These are phyloP conservation scores for Charanyca ferruginea DNA, from an alignment of 2,888 invertebrate genomes.

Conservation along the genomic window DNA sequence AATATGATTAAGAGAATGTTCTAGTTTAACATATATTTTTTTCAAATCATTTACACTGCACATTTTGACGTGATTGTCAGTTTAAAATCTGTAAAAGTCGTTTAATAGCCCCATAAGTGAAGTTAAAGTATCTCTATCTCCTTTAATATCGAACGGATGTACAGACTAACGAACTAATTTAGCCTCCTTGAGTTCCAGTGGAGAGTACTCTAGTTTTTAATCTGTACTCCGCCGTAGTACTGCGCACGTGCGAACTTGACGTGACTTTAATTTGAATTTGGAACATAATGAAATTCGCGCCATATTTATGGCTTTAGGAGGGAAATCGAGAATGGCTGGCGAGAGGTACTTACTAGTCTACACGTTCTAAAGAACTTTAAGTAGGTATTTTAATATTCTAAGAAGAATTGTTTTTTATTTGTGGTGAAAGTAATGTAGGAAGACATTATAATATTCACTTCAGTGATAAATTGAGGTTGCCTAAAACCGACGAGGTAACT, in stretches of 20 bases:
- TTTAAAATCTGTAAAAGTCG: no score
- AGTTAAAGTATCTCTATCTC: not conserved
- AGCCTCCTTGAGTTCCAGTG: slow-evolving; percentile 60
- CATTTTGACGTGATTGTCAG: no score
- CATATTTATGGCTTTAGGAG: slow-evolving; percentile 87
- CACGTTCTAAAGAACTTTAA: slow-evolving; percentile 55
- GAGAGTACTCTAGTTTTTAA: slow-evolving; percentile 74
- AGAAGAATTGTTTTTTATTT: slow-evolving; percentile 29
- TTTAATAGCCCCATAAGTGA: no score
- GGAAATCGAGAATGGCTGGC: slow-evolving; percentile 80
- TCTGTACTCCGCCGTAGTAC: slow-evolving; percentile 76
- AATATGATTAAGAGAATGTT: no score
- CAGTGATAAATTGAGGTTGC: no score
- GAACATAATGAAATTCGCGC: slow-evolving; percentile 87
- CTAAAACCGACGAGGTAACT: no score
- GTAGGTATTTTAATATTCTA: slow-evolving; percentile 46
- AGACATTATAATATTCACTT: not conserved
- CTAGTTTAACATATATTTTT: no score
- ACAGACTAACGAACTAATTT: slow-evolving; percentile 64
- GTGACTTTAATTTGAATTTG: slow-evolving; percentile 88
- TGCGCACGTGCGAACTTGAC: slow-evolving; percentile 87
- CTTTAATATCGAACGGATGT: slow-evolving; percentile 54
- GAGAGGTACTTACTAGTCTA: slow-evolving; percentile 67
- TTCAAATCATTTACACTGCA: no score
- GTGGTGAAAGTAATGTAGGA: slow-evolving; percentile 5